Evolutionary conservation across 1,140 invertebrate species (phyloP).

Genomic region (Dreissena rostriformis): DNA sequence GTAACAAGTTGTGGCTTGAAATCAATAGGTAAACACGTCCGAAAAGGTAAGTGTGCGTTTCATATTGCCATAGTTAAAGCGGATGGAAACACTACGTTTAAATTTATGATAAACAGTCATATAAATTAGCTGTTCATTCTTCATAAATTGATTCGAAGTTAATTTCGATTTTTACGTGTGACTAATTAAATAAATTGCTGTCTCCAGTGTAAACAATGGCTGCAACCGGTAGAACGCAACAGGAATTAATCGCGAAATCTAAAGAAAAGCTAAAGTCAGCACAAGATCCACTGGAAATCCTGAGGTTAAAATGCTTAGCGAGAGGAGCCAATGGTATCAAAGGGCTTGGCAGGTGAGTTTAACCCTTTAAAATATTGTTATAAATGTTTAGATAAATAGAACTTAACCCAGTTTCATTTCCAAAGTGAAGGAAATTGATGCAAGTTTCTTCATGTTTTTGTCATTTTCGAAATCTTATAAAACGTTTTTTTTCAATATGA

Average conservation of each 20-base stretch:
- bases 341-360: constrained; percentile 90
- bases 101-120: not conserved
- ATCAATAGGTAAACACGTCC: constrained; percentile 41
- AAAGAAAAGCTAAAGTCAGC: constrained; percentile 81
- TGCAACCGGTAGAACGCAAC: constrained; percentile 83
- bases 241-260: constrained; percentile 91
- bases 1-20: constrained; percentile 29
- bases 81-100: not conserved
- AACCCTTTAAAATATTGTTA: too few species aligned
- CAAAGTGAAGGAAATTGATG: not conserved
- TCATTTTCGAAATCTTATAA: not conserved
- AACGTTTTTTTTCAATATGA: not conserved
- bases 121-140: not conserved
- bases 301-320: constrained; percentile 91
- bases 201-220: constrained; percentile 69
- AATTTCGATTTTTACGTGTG: not conserved
- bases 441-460: not conserved
- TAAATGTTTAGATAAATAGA: not conserved
- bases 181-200: not conserved
- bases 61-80: not conserved
- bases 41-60: not conserved
- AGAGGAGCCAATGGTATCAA: constrained; percentile 94
- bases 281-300: constrained; percentile 91
- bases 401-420: not conserved
- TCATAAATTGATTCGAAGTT: not conserved